Percentiles rank a stretch among this genome's conserved stretches.
These are phyloP conservation scores for Tautogolabrus adspersus DNA, from an alignment of 2,113 vertebrate species.

Conservation along the genomic window DNA sequence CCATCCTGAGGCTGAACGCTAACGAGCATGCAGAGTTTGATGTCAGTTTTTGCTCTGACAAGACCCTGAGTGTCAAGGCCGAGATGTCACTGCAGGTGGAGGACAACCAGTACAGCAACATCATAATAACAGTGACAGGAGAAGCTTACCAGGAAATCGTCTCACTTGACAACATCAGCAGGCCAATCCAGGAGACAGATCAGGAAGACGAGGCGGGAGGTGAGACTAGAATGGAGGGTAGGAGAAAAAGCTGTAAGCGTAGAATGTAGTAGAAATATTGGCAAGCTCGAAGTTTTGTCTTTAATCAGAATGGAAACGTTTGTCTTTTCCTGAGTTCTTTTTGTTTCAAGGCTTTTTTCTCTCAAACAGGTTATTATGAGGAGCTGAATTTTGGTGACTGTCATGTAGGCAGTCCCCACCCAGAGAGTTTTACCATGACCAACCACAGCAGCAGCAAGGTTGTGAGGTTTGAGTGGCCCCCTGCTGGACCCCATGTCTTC, in stretches of 20 bases:
- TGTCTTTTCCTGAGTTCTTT: not conserved
- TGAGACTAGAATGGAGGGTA: slow-evolving; percentile 22
- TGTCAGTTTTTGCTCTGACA: slow-evolving; percentile 83
- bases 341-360: slow-evolving; percentile 11
- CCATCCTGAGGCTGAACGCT: slow-evolving; percentile 73
- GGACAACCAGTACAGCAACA: slow-evolving; percentile 84
- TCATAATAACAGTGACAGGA: slow-evolving; percentile 81
- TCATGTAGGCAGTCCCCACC: slow-evolving; percentile 77
- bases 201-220: slow-evolving; percentile 37
- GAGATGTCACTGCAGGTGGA: slow-evolving; percentile 82
- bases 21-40: slow-evolving; percentile 82
- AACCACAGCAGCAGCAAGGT: slow-evolving; percentile 83
- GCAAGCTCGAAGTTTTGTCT: too few relatives aligned
- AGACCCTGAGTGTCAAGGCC: slow-evolving; percentile 75
- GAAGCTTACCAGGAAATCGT: slow-evolving; percentile 88
- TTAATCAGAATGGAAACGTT: not conserved
- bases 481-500: slow-evolving; percentile 55
- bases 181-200: slow-evolving; percentile 34
- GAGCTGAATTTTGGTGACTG: slow-evolving; percentile 90
- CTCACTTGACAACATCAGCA: slow-evolving; percentile 85
- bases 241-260: not conserved
- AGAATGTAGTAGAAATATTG: too few relatives aligned
- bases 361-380: slow-evolving; percentile 76
- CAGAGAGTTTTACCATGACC: slow-evolving; percentile 86
- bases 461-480: slow-evolving; percentile 89